Conservation (phyloP, 2,797 vertebrate species). For the Sebastolobus altivelis region DNA sequence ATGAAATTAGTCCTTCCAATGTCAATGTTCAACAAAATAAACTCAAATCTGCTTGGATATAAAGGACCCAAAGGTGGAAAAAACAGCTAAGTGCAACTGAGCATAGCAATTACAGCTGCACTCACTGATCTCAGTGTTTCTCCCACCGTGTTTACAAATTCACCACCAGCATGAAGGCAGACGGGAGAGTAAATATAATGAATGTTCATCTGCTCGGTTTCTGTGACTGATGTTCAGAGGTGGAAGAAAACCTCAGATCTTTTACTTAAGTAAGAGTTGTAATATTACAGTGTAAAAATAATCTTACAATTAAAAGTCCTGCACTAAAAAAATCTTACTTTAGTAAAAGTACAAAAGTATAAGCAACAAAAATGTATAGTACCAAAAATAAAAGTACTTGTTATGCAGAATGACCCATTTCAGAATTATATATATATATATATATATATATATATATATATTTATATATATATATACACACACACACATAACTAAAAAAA, state of each 20-base stretch:
- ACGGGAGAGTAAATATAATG: neutral
- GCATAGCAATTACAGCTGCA: constrained; percentile 43
- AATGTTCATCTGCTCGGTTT: neutral
- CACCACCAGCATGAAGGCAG: neutral
- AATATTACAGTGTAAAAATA: neutral
- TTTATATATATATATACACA: too few relatives aligned
- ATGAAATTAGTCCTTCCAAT: neutral
- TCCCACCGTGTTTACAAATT: constrained; percentile 23
- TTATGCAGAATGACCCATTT: neutral
- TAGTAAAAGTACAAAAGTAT: neutral
- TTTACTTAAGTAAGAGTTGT: too few relatives aligned
- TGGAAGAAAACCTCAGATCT: neutral
- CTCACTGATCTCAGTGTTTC: constrained; percentile 25
- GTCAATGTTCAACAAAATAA: neutral
- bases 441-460: too few relatives aligned
- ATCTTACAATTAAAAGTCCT: too few relatives aligned
- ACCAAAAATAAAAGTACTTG: neutral
- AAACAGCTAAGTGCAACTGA: constrained; percentile 21
- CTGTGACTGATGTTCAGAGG: neutral
- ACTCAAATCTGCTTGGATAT: neutral
- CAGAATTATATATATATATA: neutral
- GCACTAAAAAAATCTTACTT: neutral
- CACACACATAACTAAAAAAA: too few relatives aligned
- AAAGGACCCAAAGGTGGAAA: neutral
- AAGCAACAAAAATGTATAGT: neutral